Evolutionary conservation across 2,888 invertebrate genomes (phyloP), one percentile per base, ranked within the genome.

Genomic region (Erebia epiphron): DNA sequence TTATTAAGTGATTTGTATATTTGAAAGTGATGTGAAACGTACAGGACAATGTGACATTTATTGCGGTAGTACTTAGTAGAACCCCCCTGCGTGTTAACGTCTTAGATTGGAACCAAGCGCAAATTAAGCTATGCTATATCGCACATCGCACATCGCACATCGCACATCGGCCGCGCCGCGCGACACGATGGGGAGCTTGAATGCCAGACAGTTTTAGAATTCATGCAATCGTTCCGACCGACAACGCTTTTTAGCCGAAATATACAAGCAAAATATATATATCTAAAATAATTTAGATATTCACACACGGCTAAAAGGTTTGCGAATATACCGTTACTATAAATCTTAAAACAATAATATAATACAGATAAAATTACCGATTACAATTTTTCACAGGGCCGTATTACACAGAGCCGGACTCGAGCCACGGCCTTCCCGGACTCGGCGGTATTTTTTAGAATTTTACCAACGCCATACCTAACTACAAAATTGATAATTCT

Each of bases 341-440:
- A 86, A 86, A 85, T 84, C 86, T 88, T 89, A 89, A 91, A 90
- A 82, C 80, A 90, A 90, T 89, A 86, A 78, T 80, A 86, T 86
- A 88, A 86, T 91, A 91, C 86, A 88, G 83, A 85, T 88, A 84
- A 85, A 85, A 85, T 86, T 87, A 89, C 84, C 82, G 84, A 87
- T 86, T 88, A 87, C 80, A 85, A 83, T 85, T 86, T 84, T 83
- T 58, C 50, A 86, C 86, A 80, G 83, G 88, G 87, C 88, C 87
- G 83, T 87, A 89, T 90, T 87, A 86, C 80, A 89, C 90, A 89
- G 83, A 85, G 89, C 82, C 83, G 80, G 79, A 86, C 83, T 86
- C 86, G 88, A 61, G 46, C 41, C 65, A 46, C 60, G 88, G 88
- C 87, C 83, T 84, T 83, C 81, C 89, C 91, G 89, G 89, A 89